Percentiles rank a stretch among this genome's conserved stretches.
Conservation (phyloP, 2,797 vertebrate genomes). For the Neostethus bicornis region DNA sequence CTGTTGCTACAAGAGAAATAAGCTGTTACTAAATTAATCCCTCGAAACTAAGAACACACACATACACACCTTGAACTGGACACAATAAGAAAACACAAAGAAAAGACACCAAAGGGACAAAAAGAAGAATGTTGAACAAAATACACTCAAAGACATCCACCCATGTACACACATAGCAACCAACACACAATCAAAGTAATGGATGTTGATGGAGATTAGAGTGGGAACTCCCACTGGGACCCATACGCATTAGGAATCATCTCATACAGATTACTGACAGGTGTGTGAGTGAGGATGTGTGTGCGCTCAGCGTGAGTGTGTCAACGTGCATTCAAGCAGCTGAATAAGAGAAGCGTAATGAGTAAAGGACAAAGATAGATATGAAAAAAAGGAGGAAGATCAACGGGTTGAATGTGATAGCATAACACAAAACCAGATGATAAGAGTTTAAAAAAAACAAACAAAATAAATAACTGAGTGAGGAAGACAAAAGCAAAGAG, state of each 20-base stretch:
- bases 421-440: constrained; percentile 34
- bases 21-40: constrained; percentile 16
- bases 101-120: constrained; percentile 18
- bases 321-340: constrained; percentile 41
- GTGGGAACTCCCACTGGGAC: constrained; percentile 73
- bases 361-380: constrained; percentile 59
- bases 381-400: constrained; percentile 7
- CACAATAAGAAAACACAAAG: constrained; percentile 24
- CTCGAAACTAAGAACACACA: constrained; percentile 18
- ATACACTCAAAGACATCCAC: constrained; percentile 21
- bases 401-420: constrained; percentile 30
- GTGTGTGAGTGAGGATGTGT: constrained; percentile 60
- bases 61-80: constrained; percentile 37
- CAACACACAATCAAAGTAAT: constrained; percentile 74
- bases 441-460: constrained; percentile 26
- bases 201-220: constrained; percentile 80
- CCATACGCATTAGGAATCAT: constrained; percentile 78
- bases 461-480: constrained; percentile 28
- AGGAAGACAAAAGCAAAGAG: constrained; percentile 23
- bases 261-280: constrained; percentile 77
- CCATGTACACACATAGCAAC: constrained; percentile 22
- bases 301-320: constrained; percentile 41
- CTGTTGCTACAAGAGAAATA: constrained; percentile 7
- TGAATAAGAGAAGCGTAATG: constrained; percentile 64
- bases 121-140: constrained; percentile 13